Percentiles rank a stretch among this genome's conserved stretches.
Evolutionary conservation across 2,113 vertebrate genomes (phyloP).

Genomic region (Anser brachyrhynchus): DNA sequence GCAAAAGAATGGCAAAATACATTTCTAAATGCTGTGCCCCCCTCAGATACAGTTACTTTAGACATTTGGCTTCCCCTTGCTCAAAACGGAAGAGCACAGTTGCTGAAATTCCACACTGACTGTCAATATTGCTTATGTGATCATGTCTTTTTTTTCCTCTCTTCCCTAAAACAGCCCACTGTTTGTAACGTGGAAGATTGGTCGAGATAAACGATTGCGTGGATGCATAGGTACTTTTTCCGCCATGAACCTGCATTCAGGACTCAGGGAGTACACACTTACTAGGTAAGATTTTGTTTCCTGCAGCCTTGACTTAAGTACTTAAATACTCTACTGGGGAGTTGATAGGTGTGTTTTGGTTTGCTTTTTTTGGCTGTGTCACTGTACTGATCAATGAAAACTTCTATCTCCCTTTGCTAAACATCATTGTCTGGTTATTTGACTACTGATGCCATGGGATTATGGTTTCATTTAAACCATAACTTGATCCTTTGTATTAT

Average conservation of each 20-base stretch:
- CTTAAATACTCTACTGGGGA: conserved; percentile 26
- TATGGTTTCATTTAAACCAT: not conserved
- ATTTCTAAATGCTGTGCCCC: not conserved
- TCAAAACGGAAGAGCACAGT: not conserved
- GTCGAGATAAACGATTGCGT: conserved; percentile 98
- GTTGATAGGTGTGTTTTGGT: conserved; percentile 14
- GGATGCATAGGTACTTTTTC: conserved; percentile 99
- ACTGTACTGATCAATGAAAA: conserved; percentile 2
- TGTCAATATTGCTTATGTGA: conserved; percentile 19
- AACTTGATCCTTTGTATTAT: not conserved
- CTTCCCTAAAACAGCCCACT: conserved; percentile 88
- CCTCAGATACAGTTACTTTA: not conserved
- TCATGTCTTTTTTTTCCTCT: conserved; percentile 3
- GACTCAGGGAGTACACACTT: conserved; percentile 99
- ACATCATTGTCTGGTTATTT: conserved; percentile 25
- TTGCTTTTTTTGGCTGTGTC: conserved; percentile 7
- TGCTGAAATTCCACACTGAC: not conserved
- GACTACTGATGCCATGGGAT: not conserved
- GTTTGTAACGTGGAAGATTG: conserved; percentile 99
- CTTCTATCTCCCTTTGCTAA: conserved; percentile 19
- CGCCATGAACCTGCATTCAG: conserved; percentile 99
- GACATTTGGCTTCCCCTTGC: not conserved
- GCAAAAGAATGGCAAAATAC: not conserved
- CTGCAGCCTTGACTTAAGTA: conserved; percentile 27
- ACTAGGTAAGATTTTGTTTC: conserved; percentile 90